Evolutionary conservation across 2,888 invertebrate genomes (phyloP).

Genomic region (Tipula vernalis): DNA sequence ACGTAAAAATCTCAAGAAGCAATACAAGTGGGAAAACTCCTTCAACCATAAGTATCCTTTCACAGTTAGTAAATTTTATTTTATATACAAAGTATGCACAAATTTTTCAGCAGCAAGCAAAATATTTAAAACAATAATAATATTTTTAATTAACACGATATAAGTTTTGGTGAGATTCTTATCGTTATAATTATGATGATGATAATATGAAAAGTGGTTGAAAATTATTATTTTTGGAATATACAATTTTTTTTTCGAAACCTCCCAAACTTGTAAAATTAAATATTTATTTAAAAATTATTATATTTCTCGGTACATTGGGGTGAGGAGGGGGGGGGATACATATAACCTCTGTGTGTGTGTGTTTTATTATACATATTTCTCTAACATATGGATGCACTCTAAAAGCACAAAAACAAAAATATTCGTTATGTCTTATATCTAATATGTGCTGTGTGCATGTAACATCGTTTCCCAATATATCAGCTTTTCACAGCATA

Average conservation of each 20-base stretch:
- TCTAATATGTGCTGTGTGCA: background rate
- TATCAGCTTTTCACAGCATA: background rate
- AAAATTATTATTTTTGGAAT: background rate
- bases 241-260: background rate
- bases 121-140: background rate
- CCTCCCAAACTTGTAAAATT: background rate
- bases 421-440: background rate
- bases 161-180: background rate
- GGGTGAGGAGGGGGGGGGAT: no score
- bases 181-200: background rate
- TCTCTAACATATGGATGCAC: background rate
- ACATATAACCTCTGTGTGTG: background rate
- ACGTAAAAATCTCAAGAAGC: background rate
- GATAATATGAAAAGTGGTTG: background rate
- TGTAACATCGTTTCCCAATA: background rate
- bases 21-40: background rate
- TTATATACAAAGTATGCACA: background rate
- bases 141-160: background rate
- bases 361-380: background rate
- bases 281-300: background rate
- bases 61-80: background rate
- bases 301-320: no score
- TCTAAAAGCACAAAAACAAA: background rate
- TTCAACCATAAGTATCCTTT: background rate
- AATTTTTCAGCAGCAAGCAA: background rate